Evolutionary conservation across 1,140 invertebrate genomes (phyloP).

Genomic region (Berghia stephanieae): DNA sequence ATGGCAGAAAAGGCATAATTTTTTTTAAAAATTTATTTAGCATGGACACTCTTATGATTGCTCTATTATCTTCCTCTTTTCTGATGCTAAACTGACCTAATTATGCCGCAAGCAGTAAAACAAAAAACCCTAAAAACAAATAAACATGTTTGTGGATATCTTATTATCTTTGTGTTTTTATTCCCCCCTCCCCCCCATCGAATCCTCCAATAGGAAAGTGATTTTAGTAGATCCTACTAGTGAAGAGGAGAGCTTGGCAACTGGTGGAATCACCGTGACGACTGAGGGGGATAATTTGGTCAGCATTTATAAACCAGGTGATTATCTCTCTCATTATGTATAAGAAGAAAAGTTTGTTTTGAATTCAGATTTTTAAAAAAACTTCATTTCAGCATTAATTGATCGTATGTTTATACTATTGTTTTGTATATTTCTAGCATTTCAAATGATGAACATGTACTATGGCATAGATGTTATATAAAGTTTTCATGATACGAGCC

Average conservation of each 20-base stretch:
- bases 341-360: not conserved
- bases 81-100: too few relatives aligned
- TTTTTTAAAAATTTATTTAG: too few relatives aligned
- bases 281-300: constrained; percentile 60
- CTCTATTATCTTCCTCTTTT: too few relatives aligned
- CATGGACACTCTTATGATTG: too few relatives aligned
- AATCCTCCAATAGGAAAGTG: not conserved
- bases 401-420: not conserved
- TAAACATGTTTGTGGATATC: not conserved
- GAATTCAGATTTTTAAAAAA: not conserved
- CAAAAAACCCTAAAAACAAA: too few relatives aligned
- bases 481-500: too few relatives aligned
- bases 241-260: constrained; percentile 64
- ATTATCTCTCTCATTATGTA: not conserved
- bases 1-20: too few relatives aligned
- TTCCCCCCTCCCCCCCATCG: not conserved
- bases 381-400: not conserved
- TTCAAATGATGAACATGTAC: not conserved
- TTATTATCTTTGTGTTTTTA: not conserved
- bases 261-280: constrained; percentile 61
- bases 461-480: not conserved
- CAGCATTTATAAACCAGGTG: constrained; percentile 64
- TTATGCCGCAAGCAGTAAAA: too few relatives aligned
- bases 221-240: constrained; percentile 63
- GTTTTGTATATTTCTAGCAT: not conserved